Percentiles rank a stretch among this genome's conserved stretches.
Evolutionary conservation across 2,797 vertebrate genomes (phyloP).

Genomic region (Sebastes trivittatus): DNA sequence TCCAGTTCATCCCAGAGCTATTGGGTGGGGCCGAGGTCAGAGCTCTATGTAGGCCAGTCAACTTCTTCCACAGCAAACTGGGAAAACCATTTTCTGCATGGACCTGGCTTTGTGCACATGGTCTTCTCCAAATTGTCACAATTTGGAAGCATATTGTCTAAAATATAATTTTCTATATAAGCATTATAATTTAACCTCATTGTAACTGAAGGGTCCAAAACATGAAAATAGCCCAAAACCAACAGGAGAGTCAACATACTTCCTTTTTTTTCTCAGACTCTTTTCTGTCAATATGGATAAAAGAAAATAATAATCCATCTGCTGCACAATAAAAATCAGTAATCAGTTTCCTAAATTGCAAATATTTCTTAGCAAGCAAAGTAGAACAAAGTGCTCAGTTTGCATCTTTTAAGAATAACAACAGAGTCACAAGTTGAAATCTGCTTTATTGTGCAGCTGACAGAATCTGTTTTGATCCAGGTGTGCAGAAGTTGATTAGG

Average conservation of each 20-base stretch:
- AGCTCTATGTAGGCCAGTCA: not conserved
- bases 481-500: not conserved
- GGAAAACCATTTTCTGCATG: not conserved
- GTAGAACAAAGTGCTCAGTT: not conserved
- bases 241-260: not conserved
- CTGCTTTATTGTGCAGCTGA: not conserved
- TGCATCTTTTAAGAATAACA: not conserved
- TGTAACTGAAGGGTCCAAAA: not conserved
- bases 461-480: not conserved
- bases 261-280: not conserved
- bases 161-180: not conserved
- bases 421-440: not conserved
- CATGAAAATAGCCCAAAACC: not conserved
- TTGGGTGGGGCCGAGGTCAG: not conserved
- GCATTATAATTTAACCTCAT: not conserved
- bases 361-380: not conserved
- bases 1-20: not conserved
- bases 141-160: not conserved
- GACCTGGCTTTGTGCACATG: not conserved
- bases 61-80: not conserved
- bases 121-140: not conserved
- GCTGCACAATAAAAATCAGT: not conserved
- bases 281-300: not conserved
- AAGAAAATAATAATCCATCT: not conserved
- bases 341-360: too few relatives aligned